Conservation (phyloP, 2,888 invertebrate genomes). For the Neelides folsomi region DNA sequence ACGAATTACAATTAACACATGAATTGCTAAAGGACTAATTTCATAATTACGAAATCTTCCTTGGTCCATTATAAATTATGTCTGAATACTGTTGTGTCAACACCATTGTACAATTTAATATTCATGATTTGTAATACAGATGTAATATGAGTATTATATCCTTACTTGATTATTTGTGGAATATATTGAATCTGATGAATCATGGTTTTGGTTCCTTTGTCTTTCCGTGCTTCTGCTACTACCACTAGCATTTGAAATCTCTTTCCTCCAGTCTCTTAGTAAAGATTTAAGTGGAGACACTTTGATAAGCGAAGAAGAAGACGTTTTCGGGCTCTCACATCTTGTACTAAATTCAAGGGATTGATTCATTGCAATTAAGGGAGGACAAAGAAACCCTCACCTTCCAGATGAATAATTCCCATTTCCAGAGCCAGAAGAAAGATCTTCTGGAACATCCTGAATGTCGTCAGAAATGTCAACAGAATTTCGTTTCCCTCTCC, state of each 20-base stretch:
- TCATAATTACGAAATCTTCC: too few relatives aligned
- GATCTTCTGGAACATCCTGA: conserved; percentile 33
- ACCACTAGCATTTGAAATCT: conserved; percentile 37
- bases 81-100: too few relatives aligned
- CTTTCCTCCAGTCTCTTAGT: conserved; percentile 67
- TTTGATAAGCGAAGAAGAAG: conserved; percentile 35
- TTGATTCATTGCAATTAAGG: neutral
- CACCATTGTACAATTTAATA: too few relatives aligned
- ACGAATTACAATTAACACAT: too few relatives aligned
- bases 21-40: too few relatives aligned
- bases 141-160: too few relatives aligned
- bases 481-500: conserved; percentile 14
- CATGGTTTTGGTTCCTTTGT: too few relatives aligned
- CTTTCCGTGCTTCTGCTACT: neutral
- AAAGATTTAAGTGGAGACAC: conserved; percentile 72
- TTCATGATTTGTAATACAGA: too few relatives aligned
- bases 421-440: conserved; percentile 15
- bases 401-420: neutral
- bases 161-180: conserved; percentile 11
- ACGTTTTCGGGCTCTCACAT: conserved; percentile 21
- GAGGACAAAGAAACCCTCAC: neutral
- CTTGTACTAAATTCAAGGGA: neutral
- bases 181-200: too few relatives aligned
- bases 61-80: too few relatives aligned
- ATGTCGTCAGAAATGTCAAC: conserved; percentile 13